phyloP scores from a whole-genome alignment of 2,888 invertebrate species.

The Patella depressa region DNA sequence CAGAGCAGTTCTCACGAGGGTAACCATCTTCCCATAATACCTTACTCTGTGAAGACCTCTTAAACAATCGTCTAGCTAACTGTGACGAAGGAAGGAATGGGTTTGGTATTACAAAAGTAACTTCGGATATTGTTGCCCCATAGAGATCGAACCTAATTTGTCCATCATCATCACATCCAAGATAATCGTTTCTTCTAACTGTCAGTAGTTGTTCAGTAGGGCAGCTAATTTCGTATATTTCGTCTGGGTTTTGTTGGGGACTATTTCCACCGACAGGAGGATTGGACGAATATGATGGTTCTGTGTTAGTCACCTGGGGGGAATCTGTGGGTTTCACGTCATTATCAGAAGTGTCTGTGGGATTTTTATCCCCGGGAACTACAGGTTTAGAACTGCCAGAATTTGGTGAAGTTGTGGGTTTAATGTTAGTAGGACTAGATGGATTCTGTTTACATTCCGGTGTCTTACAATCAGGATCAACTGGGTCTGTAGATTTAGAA shows the following conservation, averaged over 20 bases:
- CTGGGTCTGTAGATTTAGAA: not conserved
- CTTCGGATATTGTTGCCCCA: not conserved
- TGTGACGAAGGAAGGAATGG: not conserved
- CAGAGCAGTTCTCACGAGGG: not conserved
- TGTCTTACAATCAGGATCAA: not conserved
- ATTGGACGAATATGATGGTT: not conserved
- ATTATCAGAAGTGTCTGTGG: not conserved
- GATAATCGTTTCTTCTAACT: slow-evolving; percentile 1
- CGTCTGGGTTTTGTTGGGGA: not conserved
- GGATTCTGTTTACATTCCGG: not conserved
- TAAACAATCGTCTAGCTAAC: not conserved
- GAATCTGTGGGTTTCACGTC: not conserved
- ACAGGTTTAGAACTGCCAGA: not conserved
- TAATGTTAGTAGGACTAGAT: not conserved
- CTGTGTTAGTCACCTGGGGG: not conserved
- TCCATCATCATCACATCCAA: slow-evolving; percentile 1
- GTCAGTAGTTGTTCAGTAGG: not conserved
- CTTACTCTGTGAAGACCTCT: not conserved
- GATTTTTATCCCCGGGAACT: not conserved
- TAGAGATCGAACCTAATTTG: not conserved
- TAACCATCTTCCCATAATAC: slow-evolving; percentile 1
- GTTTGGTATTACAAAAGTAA: not conserved
- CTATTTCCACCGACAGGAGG: not conserved
- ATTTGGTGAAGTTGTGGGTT: not conserved
- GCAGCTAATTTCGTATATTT: not conserved